phyloP scores from a whole-genome alignment of 1,140 invertebrate genomes.

The Orius insidiosus region DNA sequence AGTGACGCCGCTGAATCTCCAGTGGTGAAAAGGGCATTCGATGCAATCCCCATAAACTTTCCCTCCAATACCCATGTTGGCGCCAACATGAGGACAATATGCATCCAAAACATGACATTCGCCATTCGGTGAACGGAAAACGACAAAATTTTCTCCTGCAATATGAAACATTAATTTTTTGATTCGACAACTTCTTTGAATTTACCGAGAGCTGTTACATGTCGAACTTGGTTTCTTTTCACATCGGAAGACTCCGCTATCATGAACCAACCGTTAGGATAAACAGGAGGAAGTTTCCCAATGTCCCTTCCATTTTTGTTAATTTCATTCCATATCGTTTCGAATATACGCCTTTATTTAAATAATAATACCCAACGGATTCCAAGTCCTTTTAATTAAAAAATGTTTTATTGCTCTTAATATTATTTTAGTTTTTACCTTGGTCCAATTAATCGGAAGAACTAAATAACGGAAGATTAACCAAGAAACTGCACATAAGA shows the following conservation, averaged over 20 bases:
- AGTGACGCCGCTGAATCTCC: conserved; percentile 55
- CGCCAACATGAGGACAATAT: conserved; percentile 79
- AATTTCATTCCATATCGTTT: too few species aligned
- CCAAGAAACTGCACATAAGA: too few species aligned
- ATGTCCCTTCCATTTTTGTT: conserved; percentile 17
- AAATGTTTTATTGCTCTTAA: too few species aligned
- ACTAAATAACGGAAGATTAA: too few species aligned
- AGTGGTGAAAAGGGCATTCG: conserved; percentile 75
- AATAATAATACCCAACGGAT: too few species aligned
- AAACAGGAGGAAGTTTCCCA: conserved; percentile 60
- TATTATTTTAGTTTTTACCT: too few species aligned
- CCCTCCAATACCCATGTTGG: conserved; percentile 64
- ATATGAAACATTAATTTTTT: conserved; percentile 3
- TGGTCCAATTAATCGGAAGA: too few species aligned
- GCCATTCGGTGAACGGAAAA: conserved; percentile 46
- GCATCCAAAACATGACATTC: conserved; percentile 56
- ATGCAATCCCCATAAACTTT: conserved; percentile 55
- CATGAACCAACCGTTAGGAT: conserved; percentile 78
- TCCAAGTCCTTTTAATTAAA: too few species aligned
- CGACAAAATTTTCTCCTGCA: conserved; percentile 55
- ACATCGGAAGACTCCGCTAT: conserved; percentile 52
- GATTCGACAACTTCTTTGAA: not conserved
- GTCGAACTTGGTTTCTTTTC: conserved; percentile 35
- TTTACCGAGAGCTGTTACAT: conserved; percentile 50
- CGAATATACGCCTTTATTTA: too few species aligned